Conservation (phyloP, 2,113 vertebrate species). For the Colinus virginianus region DNA sequence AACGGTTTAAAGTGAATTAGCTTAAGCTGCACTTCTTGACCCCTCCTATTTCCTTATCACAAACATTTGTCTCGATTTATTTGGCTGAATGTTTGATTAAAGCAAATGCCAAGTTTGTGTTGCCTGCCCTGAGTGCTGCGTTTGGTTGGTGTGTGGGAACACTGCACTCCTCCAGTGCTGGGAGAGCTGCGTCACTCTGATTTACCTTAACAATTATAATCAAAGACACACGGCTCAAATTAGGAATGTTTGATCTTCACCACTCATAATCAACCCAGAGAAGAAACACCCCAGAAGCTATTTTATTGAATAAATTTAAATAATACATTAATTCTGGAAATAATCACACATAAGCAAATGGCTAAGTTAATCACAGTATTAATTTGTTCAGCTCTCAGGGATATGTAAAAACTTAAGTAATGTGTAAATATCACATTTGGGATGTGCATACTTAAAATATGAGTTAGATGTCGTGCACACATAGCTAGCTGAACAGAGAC, state of each 20-base stretch:
- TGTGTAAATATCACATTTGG: slow-evolving; percentile 25
- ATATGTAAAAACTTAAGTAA: slow-evolving; percentile 41
- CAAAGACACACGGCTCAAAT: slow-evolving; percentile 2
- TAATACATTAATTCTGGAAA: slow-evolving; percentile 43
- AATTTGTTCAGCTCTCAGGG: slow-evolving; percentile 45
- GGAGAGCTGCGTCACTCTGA: neutral
- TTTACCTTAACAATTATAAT: slow-evolving; percentile 47
- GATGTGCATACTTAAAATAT: neutral
- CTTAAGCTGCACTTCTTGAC: neutral
- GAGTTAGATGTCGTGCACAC: neutral
- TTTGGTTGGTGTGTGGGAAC: neutral
- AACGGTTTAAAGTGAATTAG: neutral
- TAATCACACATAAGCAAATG: neutral
- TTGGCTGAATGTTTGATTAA: neutral
- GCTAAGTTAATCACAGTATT: slow-evolving; percentile 41
- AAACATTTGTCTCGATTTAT: slow-evolving; percentile 17
- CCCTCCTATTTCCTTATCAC: neutral
- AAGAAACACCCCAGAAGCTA: slow-evolving; percentile 38
- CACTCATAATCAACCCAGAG: slow-evolving; percentile 24
- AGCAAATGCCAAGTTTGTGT: neutral
- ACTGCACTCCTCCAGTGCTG: neutral
- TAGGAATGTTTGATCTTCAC: slow-evolving; percentile 32
- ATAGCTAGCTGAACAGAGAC: neutral
- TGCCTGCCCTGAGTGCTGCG: neutral
- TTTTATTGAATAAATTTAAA: slow-evolving; percentile 57